Evolutionary conservation across 2,888 invertebrate species (phyloP).

Genomic region (Lepidochitona cinerea): DNA sequence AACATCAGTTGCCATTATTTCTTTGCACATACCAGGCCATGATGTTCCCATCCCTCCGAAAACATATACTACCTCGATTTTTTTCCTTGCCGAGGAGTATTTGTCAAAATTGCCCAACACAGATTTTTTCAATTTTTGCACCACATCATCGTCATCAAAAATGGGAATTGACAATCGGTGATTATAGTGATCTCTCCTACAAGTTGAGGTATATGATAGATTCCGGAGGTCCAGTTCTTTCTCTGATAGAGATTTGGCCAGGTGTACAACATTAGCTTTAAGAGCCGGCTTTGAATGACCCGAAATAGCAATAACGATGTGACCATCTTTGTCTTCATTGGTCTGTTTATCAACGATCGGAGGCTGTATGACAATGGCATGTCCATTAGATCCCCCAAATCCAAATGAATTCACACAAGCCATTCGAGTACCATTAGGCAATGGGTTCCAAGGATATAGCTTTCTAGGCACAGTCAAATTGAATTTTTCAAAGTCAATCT

Average conservation of each 20-base stretch:
- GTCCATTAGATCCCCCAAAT: constrained; percentile 57
- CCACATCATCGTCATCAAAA: constrained; percentile 15
- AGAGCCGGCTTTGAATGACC: constrained; percentile 13
- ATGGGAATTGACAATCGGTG: constrained; percentile 18
- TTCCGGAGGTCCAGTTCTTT: neutral
- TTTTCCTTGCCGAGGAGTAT: too few species aligned
- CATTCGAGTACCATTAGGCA: constrained; percentile 17
- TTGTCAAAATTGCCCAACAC: neutral
- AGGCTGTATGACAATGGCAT: constrained; percentile 38
- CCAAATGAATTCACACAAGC: constrained; percentile 54
- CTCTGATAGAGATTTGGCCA: neutral
- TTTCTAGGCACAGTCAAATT: constrained; percentile 37
- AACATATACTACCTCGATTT: constrained; percentile 39
- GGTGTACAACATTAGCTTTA: constrained; percentile 2
- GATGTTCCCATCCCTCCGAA: constrained; percentile 57
- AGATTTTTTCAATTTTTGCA: neutral
- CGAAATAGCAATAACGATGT: constrained; percentile 26
- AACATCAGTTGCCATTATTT: constrained; percentile 31
- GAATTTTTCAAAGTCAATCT: constrained; percentile 38
- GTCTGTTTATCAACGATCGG: neutral
- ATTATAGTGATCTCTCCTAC: constrained; percentile 34
- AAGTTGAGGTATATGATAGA: constrained; percentile 33
- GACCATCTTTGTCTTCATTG: neutral
- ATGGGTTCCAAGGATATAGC: constrained; percentile 19
- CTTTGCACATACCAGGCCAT: constrained; percentile 54